These are phyloP conservation scores for Axis porcinus DNA, from an alignment of 2,113 vertebrate genomes.

Conservation along the genomic window DNA sequence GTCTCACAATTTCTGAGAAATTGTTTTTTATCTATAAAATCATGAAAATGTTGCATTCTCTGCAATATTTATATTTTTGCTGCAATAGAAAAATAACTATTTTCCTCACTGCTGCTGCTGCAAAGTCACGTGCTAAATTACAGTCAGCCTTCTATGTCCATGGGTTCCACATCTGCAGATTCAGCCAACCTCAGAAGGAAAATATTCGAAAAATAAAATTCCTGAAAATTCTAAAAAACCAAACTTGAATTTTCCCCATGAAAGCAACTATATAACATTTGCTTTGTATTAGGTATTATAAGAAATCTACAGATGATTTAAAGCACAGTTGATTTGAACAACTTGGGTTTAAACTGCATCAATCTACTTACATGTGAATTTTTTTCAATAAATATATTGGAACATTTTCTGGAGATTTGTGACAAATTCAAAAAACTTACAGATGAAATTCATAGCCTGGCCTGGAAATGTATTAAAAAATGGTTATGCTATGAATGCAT, in stretches of 20 bases:
- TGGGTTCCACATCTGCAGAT: not conserved
- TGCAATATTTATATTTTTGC: not conserved
- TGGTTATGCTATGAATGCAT: not conserved
- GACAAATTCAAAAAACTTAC: not conserved
- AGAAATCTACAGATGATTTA: not conserved
- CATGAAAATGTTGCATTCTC: not conserved
- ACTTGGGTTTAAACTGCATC: not conserved
- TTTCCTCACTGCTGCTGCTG: not conserved
- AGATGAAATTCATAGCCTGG: not conserved
- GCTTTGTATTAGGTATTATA: not conserved
- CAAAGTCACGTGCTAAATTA: not conserved
- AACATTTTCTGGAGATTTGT: not conserved
- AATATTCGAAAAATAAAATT: not conserved
- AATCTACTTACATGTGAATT: not conserved
- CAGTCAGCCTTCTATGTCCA: not conserved
- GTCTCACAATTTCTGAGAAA: not conserved
- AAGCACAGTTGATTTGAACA: not conserved
- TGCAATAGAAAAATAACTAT: not conserved
- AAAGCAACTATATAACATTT: not conserved
- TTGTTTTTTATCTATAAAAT: not conserved
- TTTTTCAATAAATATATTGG: not conserved
- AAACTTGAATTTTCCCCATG: not conserved
- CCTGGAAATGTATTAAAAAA: not conserved
- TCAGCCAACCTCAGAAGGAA: not conserved
- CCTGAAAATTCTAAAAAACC: not conserved